Percentiles rank a stretch among this genome's conserved stretches.
These are phyloP conservation scores for Tangara arthus DNA, from an alignment of 2,797 vertebrate genomes.

Conservation along the genomic window DNA sequence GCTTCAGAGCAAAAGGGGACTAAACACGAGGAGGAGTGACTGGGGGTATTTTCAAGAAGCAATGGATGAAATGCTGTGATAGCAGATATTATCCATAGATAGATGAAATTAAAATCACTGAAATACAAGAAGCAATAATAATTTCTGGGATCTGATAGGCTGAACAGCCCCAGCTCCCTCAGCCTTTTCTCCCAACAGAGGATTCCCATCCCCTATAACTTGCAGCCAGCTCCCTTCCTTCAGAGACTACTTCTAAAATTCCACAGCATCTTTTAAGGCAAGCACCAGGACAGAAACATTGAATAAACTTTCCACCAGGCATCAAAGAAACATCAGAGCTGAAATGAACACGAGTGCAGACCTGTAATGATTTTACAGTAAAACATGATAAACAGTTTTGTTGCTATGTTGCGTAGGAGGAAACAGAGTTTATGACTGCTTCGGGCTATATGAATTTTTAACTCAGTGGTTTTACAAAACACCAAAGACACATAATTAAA, in stretches of 20 bases:
- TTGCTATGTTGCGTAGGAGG: not conserved
- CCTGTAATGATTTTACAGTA: not conserved
- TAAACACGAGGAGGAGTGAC: not conserved
- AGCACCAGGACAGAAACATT: not conserved
- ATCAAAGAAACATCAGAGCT: slow-evolving; percentile 1
- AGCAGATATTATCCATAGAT: not conserved
- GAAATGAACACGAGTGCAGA: not conserved
- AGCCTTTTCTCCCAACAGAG: not conserved
- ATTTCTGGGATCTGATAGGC: not conserved
- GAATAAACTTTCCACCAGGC: not conserved
- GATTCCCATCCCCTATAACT: not conserved
- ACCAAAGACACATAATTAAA: slow-evolving; percentile 49
- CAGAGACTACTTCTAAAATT: not conserved
- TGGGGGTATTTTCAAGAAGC: not conserved
- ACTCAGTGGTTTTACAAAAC: slow-evolving; percentile 31
- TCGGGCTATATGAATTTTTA: slow-evolving; percentile 35
- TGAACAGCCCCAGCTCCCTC: not conserved
- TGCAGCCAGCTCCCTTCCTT: not conserved
- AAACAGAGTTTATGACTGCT: slow-evolving; percentile 30
- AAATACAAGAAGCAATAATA: not conserved
- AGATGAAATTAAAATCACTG: not conserved
- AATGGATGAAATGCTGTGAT: not conserved
- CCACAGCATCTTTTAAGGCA: not conserved
- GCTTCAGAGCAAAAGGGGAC: not conserved
- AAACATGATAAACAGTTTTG: slow-evolving; percentile 53